A percentile compares a stretch with the other conserved stretches of the same genome.
Evolutionary conservation across 2,888 invertebrate species (phyloP).

Genomic region (Serrognathus titanus): DNA sequence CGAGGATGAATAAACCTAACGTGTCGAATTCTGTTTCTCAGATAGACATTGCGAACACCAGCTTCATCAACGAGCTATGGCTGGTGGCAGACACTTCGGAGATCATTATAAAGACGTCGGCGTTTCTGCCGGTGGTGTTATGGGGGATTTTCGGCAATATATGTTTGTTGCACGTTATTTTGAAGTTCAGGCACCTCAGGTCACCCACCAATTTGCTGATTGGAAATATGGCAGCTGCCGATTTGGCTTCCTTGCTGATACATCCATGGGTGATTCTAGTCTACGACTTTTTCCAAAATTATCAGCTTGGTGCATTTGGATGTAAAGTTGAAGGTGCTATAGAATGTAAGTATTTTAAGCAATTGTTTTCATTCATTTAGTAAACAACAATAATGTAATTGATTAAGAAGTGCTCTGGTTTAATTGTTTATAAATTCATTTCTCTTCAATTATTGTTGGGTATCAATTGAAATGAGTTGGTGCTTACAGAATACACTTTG

Average conservation of each 20-base stretch:
- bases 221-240: constrained; percentile 71
- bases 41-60: constrained; percentile 34
- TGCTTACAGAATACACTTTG: too few species aligned
- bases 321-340: constrained; percentile 76
- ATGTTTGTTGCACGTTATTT: constrained; percentile 61
- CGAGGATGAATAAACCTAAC: too few species aligned
- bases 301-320: constrained; percentile 66
- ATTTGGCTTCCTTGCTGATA: constrained; percentile 62
- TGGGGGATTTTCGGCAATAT: constrained; percentile 67
- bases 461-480: too few species aligned
- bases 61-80: constrained; percentile 67
- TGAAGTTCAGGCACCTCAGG: constrained; percentile 60
- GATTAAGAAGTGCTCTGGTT: too few species aligned
- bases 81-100: constrained; percentile 57
- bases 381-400: too few species aligned
- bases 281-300: constrained; percentile 74
- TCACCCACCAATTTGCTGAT: constrained; percentile 71
- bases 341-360: constrained; percentile 58
- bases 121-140: constrained; percentile 60
- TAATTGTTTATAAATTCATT: too few species aligned
- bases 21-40: constrained; percentile 21
- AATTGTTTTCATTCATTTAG: too few species aligned
- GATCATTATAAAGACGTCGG: constrained; percentile 58
- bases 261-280: constrained; percentile 76
- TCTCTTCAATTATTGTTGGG: too few species aligned